Evolutionary conservation across 2,888 invertebrate genomes (phyloP).

Genomic region (Lymantria dispar): DNA sequence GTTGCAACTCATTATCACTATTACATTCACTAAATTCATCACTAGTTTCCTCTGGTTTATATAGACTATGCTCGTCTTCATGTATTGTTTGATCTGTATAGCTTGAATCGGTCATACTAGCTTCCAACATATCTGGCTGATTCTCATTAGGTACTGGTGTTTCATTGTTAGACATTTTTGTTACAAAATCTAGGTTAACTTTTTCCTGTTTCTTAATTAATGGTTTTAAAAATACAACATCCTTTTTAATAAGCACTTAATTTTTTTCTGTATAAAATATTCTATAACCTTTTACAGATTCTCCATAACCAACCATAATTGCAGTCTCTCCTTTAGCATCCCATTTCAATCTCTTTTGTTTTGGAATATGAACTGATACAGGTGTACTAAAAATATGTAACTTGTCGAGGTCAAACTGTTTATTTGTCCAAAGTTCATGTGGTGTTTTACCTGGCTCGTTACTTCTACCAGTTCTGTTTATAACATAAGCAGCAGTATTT

Average conservation of each 20-base stretch:
- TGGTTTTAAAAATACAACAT: background rate
- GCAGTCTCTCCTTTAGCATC: background rate
- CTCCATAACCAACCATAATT: background rate
- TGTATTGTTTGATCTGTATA: no score
- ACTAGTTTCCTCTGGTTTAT: no score
- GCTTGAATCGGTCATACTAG: no score
- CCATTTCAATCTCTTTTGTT: background rate
- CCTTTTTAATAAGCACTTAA: background rate
- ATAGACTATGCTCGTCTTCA: no score
- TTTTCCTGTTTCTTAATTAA: background rate
- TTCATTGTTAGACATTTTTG: background rate
- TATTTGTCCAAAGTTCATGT: background rate
- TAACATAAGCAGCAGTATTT: background rate
- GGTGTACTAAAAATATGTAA: background rate
- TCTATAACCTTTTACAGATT: background rate
- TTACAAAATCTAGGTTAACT: background rate
- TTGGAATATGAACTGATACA: background rate
- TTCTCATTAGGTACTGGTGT: no score
- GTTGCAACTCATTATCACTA: no score
- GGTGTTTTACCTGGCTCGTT: background rate
- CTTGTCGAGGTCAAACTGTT: background rate
- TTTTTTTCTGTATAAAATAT: background rate
- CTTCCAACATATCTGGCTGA: no score
- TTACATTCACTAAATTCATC: no score
- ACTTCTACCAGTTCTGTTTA: background rate